Evolutionary conservation across 2,888 invertebrate genomes (phyloP), one percentile per base, ranked within the genome.

Genomic region (Drosophila phalerata): DNA sequence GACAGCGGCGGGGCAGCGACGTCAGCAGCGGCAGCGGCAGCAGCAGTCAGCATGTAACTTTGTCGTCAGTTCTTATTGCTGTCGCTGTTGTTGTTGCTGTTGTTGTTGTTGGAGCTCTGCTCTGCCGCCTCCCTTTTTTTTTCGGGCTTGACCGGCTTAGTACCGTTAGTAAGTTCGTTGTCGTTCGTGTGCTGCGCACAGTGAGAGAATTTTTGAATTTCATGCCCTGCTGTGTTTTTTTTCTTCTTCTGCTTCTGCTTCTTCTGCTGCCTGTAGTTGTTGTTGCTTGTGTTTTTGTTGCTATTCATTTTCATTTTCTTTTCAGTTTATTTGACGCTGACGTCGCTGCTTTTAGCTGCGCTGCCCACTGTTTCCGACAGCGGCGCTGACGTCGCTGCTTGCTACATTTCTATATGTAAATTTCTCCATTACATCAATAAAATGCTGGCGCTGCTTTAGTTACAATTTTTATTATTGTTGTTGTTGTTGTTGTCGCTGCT

Each of bases 91-190:
- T 28, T 60, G 64, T 60, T 64, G 42, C 8, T 60, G 87, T 69
- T 63, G 58, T 67, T 51, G 64, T 15, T 62, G 60, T 32, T 53
- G 32, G 32, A 51, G 68, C 8, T 28, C 28, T 28, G 28, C 48
- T 67, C 47, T 38, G 34, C 67, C 69, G 77, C 73, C 75, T 79
- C 67, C 70, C 75, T 57, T 65, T 71, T 32, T 32, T 62, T 62
- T 75, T 52, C 58, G 71, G 83, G 88, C 85, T 88, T 85, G 85
- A 85, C 89, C 89, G 85, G 89, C 88, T 88, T 79, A 82, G 86
- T 86, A 86, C 89, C 89, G 88, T 88, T 85, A 86, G 89, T 81
- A 81, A 79, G 84, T 86, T 89, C 86, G 90, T 84, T 89, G 87
- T 81, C 83, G 81, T 64, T 76, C 73, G 76, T 73, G 69, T 63